Base-by-base conservation (phyloP, 2,888 invertebrate species). In the Punctoribates punctum region DNA sequence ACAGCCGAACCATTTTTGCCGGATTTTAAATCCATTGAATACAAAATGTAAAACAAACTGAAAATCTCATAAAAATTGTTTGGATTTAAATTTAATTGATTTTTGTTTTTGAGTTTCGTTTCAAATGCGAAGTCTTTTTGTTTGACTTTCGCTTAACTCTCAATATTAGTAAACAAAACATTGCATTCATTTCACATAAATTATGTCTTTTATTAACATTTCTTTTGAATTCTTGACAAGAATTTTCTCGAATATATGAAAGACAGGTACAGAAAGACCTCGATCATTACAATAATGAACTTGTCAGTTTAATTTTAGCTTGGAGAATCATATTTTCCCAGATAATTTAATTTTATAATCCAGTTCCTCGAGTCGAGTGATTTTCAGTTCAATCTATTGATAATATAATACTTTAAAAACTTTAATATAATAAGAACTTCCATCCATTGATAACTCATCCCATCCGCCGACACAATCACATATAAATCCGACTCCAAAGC, bases 111-210 rank as follows among this genome's bases (percentile, higher is more conserved):
- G 48, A 17, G 11, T 48, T 8, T 57, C 57, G 25, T 23, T 57
- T 57, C 25, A 57, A 57, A 57, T 57, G 57, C 57, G 57, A 57
- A 57, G 25, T 57, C 57, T 57, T 57, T 57, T 57, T 57, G 57
- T 57, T 57, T 57, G 57, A 57, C 57, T 57, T 57, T 57, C 23
- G n/a, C 51, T 51, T 20, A n/a, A 51, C 48, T n/a, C 20, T 51
- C 51, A 51, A 51, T 8, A 13, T 57, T 57, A 13, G 23, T 25
- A 57, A 57, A 57, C 57, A 57, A 57, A 25, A 25, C 23, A 57
- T n/a, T n/a, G 20, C 2, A 57, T 25, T 2, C 5, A 9, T 57
- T 57, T 5, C 6, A 25, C 57, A 57, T 57, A 4, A 57, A 57
- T 57, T 23, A 57, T 23, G 57, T 51, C 42, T 42, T 42, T 34